Conservation (phyloP, 2,888 invertebrate species). For the Leptogaster cylindrica region DNA sequence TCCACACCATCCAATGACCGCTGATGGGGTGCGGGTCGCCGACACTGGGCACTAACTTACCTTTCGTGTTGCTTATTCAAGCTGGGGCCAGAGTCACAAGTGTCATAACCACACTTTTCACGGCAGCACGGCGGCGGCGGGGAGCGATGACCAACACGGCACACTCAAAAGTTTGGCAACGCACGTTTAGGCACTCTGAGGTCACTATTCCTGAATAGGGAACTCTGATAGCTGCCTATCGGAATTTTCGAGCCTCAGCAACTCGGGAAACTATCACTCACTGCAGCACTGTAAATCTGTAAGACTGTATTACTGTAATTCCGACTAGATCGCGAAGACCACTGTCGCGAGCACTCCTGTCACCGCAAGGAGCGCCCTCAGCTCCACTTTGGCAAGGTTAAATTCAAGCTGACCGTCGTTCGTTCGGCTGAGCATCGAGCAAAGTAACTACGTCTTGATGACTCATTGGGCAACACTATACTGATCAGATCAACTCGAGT, state of each 20-base stretch:
- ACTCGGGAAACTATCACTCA: too few species aligned
- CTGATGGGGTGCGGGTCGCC: too few species aligned
- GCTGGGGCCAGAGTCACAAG: not conserved
- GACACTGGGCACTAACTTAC: too few species aligned
- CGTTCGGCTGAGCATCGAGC: slow-evolving; percentile 21
- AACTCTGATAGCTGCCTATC: too few species aligned
- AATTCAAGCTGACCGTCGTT: slow-evolving; percentile 27
- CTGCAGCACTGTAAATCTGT: too few species aligned
- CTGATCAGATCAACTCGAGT: too few species aligned
- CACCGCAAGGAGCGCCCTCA: slow-evolving; percentile 11
- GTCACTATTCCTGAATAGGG: slow-evolving; percentile 18
- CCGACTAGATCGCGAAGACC: not conserved
- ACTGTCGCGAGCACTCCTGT: slow-evolving; percentile 11
- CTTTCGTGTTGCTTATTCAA: not conserved
- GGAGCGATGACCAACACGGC: slow-evolving; percentile 7
- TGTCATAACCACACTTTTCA: slow-evolving; percentile 36
- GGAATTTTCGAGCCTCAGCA: too few species aligned
- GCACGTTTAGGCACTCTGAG: slow-evolving; percentile 21
- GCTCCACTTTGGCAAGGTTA: slow-evolving; percentile 11
- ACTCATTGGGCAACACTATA: slow-evolving; percentile 47
- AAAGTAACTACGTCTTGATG: slow-evolving; percentile 44
- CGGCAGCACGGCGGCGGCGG: not conserved
- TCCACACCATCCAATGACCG: not conserved
- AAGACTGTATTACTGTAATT: too few species aligned
- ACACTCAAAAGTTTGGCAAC: slow-evolving; percentile 10